Evolutionary conservation across 2,113 vertebrate genomes (phyloP).

Genomic region (Poecile atricapillus): DNA sequence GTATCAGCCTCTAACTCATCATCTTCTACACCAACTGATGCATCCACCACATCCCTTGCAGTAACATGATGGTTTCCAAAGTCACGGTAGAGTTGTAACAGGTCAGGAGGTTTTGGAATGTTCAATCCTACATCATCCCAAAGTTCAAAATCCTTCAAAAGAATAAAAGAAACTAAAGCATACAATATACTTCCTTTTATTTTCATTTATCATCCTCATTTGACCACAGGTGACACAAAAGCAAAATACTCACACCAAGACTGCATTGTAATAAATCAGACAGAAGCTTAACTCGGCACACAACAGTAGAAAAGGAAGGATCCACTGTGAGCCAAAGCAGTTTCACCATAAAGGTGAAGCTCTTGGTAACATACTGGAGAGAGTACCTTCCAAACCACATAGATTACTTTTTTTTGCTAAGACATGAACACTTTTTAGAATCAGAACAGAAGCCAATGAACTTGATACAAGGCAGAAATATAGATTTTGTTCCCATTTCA

Average conservation of each 20-base stretch:
- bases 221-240: neutral
- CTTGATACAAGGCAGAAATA: neutral
- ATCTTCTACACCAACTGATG: conserved; percentile 85
- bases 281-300: neutral
- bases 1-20: conserved; percentile 80
- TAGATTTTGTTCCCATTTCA: neutral
- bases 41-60: conserved; percentile 80
- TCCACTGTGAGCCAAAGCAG: neutral
- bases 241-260: neutral
- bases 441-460: neutral
- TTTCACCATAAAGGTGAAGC: neutral
- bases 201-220: neutral
- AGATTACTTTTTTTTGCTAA: neutral
- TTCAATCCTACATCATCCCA: conserved; percentile 99
- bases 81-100: conserved; percentile 93
- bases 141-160: conserved; percentile 94
- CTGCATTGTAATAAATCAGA: neutral
- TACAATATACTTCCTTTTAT: neutral
- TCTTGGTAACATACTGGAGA: neutral
- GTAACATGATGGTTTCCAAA: conserved; percentile 81
- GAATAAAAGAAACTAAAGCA: neutral
- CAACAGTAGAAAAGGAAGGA: neutral
- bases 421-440: neutral
- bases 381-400: neutral
- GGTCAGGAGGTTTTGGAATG: conserved; percentile 94